Percentiles rank a stretch among this genome's conserved stretches.
Evolutionary conservation across 1,140 invertebrate genomes (phyloP).

Genomic region (Drusus annulatus): DNA sequence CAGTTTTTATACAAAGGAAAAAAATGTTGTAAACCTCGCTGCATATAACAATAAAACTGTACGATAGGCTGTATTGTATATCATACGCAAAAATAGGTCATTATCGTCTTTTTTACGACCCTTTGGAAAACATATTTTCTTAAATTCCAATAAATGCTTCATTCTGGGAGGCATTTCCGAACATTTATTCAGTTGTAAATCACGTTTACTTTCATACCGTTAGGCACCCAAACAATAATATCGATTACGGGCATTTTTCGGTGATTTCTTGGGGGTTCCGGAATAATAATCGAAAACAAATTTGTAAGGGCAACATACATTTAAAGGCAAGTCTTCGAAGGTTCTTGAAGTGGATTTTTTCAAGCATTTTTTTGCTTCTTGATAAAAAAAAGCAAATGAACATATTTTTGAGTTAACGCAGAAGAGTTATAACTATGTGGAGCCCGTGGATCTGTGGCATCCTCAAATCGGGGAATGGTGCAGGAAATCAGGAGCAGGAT

Average conservation of each 20-base stretch:
- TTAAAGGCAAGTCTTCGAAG: neutral
- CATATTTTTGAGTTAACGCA: too few species aligned
- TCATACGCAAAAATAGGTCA: constrained; percentile 1
- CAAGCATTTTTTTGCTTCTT: too few species aligned
- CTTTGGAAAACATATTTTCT: constrained; percentile 13
- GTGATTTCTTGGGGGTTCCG: neutral
- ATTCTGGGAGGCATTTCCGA: constrained; percentile 2
- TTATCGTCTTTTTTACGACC: constrained; percentile 16
- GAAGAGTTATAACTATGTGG: too few species aligned
- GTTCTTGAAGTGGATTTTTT: too few species aligned
- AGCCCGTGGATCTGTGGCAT: too few species aligned
- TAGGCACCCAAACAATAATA: constrained; percentile 25
- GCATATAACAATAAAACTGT: constrained; percentile 4
- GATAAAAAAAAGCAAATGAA: too few species aligned
- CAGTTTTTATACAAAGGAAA: too few species aligned
- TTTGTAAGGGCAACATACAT: constrained; percentile 43
- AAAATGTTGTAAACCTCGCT: neutral
- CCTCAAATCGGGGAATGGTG: too few species aligned
- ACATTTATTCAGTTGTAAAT: constrained; percentile 25
- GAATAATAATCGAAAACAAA: constrained; percentile 53
- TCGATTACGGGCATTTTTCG: constrained; percentile 26
- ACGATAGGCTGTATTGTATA: neutral
- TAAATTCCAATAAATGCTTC: constrained; percentile 15
- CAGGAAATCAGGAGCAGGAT: too few species aligned
- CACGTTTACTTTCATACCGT: constrained; percentile 10